A percentile compares a stretch with the other conserved stretches of the same genome.
These are phyloP conservation scores for Camponotus floridanus DNA, from an alignment of 1,140 invertebrate genomes.

Conservation along the genomic window DNA sequence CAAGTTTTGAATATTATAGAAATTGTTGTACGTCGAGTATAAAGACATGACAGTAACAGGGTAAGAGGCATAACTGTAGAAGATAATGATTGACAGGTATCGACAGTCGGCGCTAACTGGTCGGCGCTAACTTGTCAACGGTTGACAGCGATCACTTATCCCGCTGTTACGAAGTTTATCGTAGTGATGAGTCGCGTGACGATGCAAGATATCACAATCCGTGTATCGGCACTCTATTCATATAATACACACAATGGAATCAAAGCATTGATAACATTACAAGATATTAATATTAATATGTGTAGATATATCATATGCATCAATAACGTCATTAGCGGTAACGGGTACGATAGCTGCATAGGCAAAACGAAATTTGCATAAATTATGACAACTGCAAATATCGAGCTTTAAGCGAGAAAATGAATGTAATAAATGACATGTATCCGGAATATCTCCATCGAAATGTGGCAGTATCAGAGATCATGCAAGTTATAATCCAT, in stretches of 20 bases:
- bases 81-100: constrained; percentile 72
- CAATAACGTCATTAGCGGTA: constrained; percentile 28
- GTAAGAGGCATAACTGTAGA: constrained; percentile 49
- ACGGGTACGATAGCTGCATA: constrained; percentile 15
- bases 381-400: constrained; percentile 53
- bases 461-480: constrained; percentile 38
- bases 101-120: constrained; percentile 71
- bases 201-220: constrained; percentile 56
- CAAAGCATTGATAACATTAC: background rate
- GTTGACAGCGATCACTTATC: constrained; percentile 69
- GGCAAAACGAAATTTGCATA: constrained; percentile 58
- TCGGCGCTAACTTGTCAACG: constrained; percentile 62
- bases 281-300: constrained; percentile 43
- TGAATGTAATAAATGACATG: constrained; percentile 39
- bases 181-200: constrained; percentile 53
- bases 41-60: constrained; percentile 25
- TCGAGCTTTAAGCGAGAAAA: constrained; percentile 29
- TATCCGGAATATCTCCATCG: constrained; percentile 31
- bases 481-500: constrained; percentile 38
- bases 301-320: constrained; percentile 24
- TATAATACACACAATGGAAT: background rate
- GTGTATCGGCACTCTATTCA: constrained; percentile 27
- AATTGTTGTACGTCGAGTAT: background rate
- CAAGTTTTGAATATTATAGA: no score
- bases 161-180: constrained; percentile 64